These are phyloP conservation scores for Odontamblyopus lacepedii DNA, from an alignment of 2,797 vertebrate genomes.

Conservation along the genomic window DNA sequence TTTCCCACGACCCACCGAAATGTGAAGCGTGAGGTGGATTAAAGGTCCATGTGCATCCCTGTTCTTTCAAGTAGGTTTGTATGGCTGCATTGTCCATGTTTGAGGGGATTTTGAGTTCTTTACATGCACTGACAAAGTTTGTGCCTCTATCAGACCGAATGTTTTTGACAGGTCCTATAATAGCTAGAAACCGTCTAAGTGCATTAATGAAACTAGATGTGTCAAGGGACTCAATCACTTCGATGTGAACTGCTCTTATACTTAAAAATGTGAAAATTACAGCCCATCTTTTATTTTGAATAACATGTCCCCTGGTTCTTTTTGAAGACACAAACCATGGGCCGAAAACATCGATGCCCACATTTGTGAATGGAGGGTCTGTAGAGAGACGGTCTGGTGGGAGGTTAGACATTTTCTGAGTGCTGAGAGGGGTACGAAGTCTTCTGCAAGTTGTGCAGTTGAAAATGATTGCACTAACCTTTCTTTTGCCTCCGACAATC, in stretches of 20 bases:
- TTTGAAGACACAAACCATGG: conserved; percentile 15
- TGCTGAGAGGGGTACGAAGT: conserved; percentile 2
- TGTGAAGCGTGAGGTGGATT: conserved; percentile 4
- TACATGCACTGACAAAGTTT: neutral
- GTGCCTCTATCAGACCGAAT: conserved; percentile 9
- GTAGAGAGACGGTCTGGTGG: neutral
- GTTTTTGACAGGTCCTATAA: conserved; percentile 12
- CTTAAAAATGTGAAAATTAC: conserved; percentile 8
- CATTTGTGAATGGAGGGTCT: neutral
- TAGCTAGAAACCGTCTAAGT: conserved; percentile 3
- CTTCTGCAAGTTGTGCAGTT: conserved; percentile 23
- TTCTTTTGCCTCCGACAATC: conserved; percentile 18
- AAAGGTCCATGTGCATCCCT: neutral
- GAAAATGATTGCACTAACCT: neutral
- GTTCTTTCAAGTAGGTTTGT: conserved; percentile 7
- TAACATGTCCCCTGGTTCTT: conserved; percentile 17
- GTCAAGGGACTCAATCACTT: conserved; percentile 13
- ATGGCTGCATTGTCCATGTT: conserved; percentile 1
- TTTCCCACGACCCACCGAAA: neutral
- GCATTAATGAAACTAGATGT: conserved; percentile 11
- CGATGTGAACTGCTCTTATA: conserved; percentile 13
- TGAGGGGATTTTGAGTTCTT: conserved; percentile 7
- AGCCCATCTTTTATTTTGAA: conserved; percentile 20
- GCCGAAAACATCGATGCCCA: conserved; percentile 21
- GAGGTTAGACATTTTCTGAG: conserved; percentile 26